Evolutionary conservation across 2,888 invertebrate species (phyloP).

Genomic region (Drosophila nr. perissopoda): DNA sequence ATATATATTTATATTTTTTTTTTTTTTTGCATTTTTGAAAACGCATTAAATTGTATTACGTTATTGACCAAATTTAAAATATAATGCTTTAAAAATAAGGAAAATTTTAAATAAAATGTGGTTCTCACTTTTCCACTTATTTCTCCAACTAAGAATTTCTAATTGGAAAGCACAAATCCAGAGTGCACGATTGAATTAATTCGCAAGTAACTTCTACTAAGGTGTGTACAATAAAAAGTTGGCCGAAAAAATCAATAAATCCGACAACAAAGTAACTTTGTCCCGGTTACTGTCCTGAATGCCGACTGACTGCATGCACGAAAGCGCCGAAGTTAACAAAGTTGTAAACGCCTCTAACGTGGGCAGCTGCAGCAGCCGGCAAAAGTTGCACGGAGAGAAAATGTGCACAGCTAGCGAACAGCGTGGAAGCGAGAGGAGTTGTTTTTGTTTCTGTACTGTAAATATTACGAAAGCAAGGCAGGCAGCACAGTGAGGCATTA

Average conservation of each 20-base stretch:
- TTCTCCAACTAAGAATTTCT: neutral
- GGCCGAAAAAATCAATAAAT: constrained; percentile 76
- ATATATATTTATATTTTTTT: neutral
- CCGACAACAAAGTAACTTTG: constrained; percentile 81
- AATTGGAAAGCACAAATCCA: neutral
- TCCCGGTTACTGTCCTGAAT: constrained; percentile 82
- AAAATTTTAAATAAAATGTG: neutral
- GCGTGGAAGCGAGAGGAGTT: constrained; percentile 17
- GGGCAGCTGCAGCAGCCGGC: constrained; percentile 45
- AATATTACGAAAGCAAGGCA: constrained; percentile 53
- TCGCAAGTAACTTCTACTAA: constrained; percentile 10
- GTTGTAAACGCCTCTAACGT: constrained; percentile 63
- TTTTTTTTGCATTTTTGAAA: neutral
- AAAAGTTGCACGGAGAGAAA: constrained; percentile 55
- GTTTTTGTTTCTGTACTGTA: constrained; percentile 61
- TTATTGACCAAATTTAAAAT: neutral
- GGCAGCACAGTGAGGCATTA: constrained; percentile 25
- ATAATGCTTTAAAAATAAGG: neutral
- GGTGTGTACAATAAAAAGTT: constrained; percentile 26
- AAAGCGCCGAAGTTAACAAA: constrained; percentile 78
- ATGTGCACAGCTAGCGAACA: constrained; percentile 22
- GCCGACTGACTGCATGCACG: constrained; percentile 73
- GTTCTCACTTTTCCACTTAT: constrained; percentile 1
- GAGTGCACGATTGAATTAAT: neutral
- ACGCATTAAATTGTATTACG: neutral